Evolutionary conservation across 2,113 vertebrate genomes (phyloP).

Genomic region (Odontophorus gujanensis): DNA sequence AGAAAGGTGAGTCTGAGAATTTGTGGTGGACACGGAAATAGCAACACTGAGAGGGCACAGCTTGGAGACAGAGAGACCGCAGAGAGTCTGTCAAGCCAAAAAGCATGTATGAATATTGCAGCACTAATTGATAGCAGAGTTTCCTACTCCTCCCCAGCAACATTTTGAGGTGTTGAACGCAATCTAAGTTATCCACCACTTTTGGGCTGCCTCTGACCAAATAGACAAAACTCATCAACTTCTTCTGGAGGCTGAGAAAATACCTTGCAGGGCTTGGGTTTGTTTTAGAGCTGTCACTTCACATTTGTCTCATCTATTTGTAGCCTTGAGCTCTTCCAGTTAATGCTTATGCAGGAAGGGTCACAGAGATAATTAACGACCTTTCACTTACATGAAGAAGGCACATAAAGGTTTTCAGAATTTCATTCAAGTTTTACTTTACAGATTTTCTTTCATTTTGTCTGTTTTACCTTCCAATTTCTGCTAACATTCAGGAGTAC

Average conservation of each 20-base stretch:
- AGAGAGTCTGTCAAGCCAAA: background rate
- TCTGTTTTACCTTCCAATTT: background rate
- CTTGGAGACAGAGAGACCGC: background rate
- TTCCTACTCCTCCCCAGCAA: background rate
- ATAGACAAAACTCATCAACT: background rate
- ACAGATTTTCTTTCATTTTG: background rate
- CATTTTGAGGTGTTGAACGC: background rate
- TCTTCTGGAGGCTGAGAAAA: background rate
- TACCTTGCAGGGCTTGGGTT: background rate
- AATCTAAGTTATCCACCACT: background rate
- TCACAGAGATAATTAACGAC: background rate
- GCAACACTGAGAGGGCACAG: fast-evolving
- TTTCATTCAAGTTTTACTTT: background rate
- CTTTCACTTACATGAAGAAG: background rate
- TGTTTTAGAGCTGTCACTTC: background rate
- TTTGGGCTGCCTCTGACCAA: background rate
- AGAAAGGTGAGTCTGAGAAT: background rate
- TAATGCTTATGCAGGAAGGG: background rate
- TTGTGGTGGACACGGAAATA: fast-evolving
- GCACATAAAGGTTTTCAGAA: background rate
- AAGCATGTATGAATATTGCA: background rate
- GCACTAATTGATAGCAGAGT: background rate
- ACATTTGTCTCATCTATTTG: background rate
- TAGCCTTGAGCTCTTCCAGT: background rate
- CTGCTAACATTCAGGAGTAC: background rate